These are phyloP conservation scores for Drosophila anceps DNA, from an alignment of 2,888 invertebrate species.

Conservation along the genomic window DNA sequence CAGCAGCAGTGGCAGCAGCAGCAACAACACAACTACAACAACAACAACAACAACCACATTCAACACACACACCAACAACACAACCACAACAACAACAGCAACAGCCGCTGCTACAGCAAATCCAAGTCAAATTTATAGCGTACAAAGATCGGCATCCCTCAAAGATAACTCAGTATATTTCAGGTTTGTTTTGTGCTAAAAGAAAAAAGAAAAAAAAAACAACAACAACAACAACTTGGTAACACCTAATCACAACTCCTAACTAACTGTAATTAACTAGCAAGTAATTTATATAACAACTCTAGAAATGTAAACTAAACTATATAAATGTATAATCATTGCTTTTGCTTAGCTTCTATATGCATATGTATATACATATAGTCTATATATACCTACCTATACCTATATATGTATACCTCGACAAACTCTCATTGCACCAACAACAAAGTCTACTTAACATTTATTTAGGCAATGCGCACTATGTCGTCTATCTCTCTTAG, in stretches of 20 bases:
- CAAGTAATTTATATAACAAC: slow-evolving; percentile 29
- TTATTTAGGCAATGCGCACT: slow-evolving; percentile 58
- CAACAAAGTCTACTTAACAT: slow-evolving; percentile 49
- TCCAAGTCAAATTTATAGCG: slow-evolving; percentile 86
- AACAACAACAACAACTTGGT: background rate
- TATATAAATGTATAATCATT: slow-evolving; percentile 41
- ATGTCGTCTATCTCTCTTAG: slow-evolving; percentile 58
- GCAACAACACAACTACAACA: slow-evolving; percentile 48
- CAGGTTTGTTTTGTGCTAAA: slow-evolving; percentile 85
- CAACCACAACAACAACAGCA: slow-evolving; percentile 60
- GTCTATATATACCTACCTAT: slow-evolving; percentile 16
- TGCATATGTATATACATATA: slow-evolving; percentile 15
- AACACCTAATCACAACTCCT: slow-evolving; percentile 18
- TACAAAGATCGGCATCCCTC: slow-evolving; percentile 88
- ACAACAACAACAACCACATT: slow-evolving; percentile 49
- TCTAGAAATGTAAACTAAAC: slow-evolving; percentile 34
- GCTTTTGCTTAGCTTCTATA: slow-evolving; percentile 74
- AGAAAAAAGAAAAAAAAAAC: background rate
- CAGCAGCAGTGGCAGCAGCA: slow-evolving; percentile 45
- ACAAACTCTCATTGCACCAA: slow-evolving; percentile 57
- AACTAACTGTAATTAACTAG: slow-evolving; percentile 59
- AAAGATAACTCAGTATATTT: slow-evolving; percentile 86
- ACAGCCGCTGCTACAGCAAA: slow-evolving; percentile 80
- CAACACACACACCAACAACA: slow-evolving; percentile 65
- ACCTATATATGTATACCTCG: slow-evolving; percentile 17